Evolutionary conservation across 1,140 invertebrate genomes (phyloP), one percentile per base, ranked within the genome.

Genomic region (Hermetia illucens): DNA sequence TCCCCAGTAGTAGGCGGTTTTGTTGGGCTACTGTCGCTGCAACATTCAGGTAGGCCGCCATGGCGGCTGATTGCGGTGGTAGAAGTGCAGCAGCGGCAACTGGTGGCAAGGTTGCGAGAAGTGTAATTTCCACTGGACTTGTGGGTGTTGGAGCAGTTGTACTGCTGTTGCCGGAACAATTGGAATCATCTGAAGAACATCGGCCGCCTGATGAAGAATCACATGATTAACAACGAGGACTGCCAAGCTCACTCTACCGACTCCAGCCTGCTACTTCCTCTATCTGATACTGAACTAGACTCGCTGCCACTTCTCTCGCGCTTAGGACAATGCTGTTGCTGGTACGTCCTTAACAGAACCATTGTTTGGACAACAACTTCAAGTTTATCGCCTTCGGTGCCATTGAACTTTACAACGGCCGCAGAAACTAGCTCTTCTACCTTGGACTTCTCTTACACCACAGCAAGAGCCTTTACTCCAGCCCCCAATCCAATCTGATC

Each of bases 271-370:
- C 77, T 80, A 36, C 78, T 75, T 6, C 77, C 77, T 33, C 78
- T 63, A 49, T 85, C 82, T 2, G 81, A 85, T 61, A 86, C 76
- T 5, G 83, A 86, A 56, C 82, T 87, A 1, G 82, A 85, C 49
- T 87, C 83, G 48, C 83, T 86, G 9, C 82, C 82, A 52, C 82
- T 86, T 43, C 84, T 67, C 49, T 87, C 82, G 10, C 82, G 64
- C 21, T 79, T 71, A 9, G 70, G 70, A 32, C 66, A 77, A n/a
- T 77, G 72, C 15, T 55, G 54, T 42, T 70, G 68, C 40, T 67
- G 74, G 53, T 85, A 87, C 38, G 69, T 79, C 45, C 82, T 67
- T 20, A 86, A 60, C 41, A 85, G 66, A 55, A 78, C 83, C 80
- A 86, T 84, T 0, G 82, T 83, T 58, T 86, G 82, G n/a, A n/a